phyloP scores from a whole-genome alignment of 53 echinoderm and acorn worm genomes.

The Temnopleurus reevesii region DNA sequence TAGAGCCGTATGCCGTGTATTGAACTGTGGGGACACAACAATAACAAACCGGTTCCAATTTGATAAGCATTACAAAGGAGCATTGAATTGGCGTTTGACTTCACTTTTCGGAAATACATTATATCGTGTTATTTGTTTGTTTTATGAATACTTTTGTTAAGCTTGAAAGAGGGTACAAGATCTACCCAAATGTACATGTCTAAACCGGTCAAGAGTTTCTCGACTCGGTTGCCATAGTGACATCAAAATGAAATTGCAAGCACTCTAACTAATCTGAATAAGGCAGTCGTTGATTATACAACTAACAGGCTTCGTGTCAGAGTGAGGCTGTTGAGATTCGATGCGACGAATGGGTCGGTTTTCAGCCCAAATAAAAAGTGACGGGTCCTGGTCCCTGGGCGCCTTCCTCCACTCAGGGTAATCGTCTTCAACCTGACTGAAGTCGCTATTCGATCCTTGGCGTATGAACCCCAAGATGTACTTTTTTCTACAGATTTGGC shows the following conservation, averaged over 20 bases:
- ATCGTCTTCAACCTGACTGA: constrained; percentile 43
- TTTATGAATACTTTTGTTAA: no score
- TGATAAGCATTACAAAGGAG: no score
- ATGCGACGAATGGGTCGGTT: constrained; percentile 47
- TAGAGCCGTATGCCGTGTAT: no score
- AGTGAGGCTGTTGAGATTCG: background rate
- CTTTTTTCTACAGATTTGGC: constrained; percentile 23
- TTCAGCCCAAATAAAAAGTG: constrained; percentile 52
- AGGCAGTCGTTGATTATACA: background rate
- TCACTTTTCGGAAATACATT: no score
- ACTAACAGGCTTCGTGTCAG: constrained; percentile 16
- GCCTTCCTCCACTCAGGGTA: constrained; percentile 45
- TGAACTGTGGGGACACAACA: no score
- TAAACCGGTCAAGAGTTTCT: no score
- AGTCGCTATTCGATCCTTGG: background rate
- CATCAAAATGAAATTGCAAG: background rate
- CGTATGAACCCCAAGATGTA: constrained; percentile 15
- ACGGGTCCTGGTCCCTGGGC: constrained; percentile 54
- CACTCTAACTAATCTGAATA: background rate
- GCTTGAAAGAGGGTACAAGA: no score
- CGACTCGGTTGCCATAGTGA: background rate
- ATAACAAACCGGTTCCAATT: no score
- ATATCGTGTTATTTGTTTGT: no score
- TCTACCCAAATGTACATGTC: no score
- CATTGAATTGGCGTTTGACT: no score